A percentile compares a stretch with the other conserved stretches of the same genome.
These are phyloP conservation scores for Chelonia mydas DNA, from an alignment of 2,797 vertebrate genomes.

Conservation along the genomic window DNA sequence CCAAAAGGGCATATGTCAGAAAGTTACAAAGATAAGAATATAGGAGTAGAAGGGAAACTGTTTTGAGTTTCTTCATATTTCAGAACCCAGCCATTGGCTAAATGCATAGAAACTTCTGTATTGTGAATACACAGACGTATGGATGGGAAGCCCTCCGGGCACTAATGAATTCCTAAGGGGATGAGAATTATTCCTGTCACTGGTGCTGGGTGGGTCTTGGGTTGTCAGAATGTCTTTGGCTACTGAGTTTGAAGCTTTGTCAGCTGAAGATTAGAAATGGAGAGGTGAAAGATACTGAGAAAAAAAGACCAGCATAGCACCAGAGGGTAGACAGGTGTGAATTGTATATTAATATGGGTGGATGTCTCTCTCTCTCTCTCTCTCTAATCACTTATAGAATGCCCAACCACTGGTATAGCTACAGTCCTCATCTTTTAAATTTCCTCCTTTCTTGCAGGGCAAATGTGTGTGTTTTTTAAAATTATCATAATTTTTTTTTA, in stretches of 20 bases:
- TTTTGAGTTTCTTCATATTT: background rate
- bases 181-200: background rate
- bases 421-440: background rate
- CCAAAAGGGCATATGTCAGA: background rate
- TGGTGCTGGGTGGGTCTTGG: background rate
- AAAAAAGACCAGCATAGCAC: background rate
- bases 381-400: background rate
- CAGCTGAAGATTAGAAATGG: background rate
- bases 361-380: too few relatives aligned
- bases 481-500: background rate
- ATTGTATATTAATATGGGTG: background rate
- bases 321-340: background rate
- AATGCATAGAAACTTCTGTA: background rate
- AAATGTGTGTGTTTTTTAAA: background rate
- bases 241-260: background rate
- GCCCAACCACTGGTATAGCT: background rate
- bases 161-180: background rate
- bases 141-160: background rate
- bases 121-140: accelerated
- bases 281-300: background rate
- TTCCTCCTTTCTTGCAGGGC: too few relatives aligned
- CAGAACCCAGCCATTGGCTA: background rate
- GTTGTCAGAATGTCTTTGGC: background rate
- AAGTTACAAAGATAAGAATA: background rate
- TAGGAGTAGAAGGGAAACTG: background rate